Conservation (phyloP, 2,113 vertebrate genomes). For the Ondatra zibethicus region DNA sequence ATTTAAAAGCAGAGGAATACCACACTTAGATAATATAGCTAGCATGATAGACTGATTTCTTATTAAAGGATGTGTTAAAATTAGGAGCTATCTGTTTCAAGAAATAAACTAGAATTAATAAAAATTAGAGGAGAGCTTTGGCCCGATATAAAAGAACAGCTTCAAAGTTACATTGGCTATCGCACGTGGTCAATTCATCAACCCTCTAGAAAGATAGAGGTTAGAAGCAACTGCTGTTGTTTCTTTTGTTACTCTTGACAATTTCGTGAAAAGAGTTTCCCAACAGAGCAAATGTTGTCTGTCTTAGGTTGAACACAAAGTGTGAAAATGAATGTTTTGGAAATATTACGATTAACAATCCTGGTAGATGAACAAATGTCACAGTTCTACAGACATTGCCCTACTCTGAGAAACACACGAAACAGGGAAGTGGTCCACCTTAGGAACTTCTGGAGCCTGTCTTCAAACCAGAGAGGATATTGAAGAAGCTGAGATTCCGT, state of each 20-base stretch:
- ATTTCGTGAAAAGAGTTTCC: neutral
- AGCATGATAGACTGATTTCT: neutral
- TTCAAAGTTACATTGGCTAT: neutral
- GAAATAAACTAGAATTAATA: neutral
- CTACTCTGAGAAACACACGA: neutral
- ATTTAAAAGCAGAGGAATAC: neutral
- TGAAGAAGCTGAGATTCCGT: neutral
- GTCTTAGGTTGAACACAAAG: neutral
- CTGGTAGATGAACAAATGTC: neutral
- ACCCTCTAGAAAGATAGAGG: neutral
- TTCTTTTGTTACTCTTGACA: neutral
- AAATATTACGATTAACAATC: neutral
- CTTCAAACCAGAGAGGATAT: neutral
- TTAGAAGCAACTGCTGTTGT: neutral
- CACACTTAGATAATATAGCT: neutral
- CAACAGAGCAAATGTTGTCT: neutral
- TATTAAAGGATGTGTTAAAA: neutral
- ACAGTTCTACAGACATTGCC: neutral
- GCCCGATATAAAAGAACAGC: neutral
- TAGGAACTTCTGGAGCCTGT: neutral
- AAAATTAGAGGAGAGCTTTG: constrained; percentile 9
- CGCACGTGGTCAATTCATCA: neutral
- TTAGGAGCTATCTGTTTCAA: neutral
- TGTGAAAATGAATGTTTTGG: neutral
- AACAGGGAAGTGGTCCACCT: neutral